Base-by-base conservation (phyloP, 2,888 invertebrate genomes). In the Trachelus stipa region DNA sequence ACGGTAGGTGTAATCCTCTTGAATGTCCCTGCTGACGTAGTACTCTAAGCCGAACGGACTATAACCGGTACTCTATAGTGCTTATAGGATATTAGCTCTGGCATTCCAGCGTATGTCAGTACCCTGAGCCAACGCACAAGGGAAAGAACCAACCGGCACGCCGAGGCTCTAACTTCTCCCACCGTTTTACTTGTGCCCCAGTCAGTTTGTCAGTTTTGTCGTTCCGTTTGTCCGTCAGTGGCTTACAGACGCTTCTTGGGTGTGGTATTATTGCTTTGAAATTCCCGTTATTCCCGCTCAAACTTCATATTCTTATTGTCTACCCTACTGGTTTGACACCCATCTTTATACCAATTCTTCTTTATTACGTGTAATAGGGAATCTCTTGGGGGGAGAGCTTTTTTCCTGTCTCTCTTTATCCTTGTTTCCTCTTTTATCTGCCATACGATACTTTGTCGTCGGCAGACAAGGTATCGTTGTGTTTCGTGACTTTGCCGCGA, bases 231-330 rank as follows among this genome's bases (percentile, higher is more conserved):
- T 73, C 56, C 73, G 79, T 81, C 81, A 80, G 81, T 81, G 76
- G 76, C 77, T 81, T 77, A 76, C 74, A 80, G 80, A 74, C 56
- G 78, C 34, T 76, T 77, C 76, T 31, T 76, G 80, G 77, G 81
- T 76, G 78, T 74, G 81, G 79, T 77, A 78, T 78, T 74, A 73
- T 23, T 23, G 3, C 31, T 15, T 34, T 31, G 15, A 23, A 11
- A 31, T 34, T 74, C 68, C 69, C 74, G 23, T 74, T 56, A 56
- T 9, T 56, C 56, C 56, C 23, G 6, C 56, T 56, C 2, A 23
- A 56, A 56, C 56, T 23, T 56, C 6, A 9, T 23, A 23, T 56
- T 23, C 56, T 9, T 23, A 23, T 23, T 56, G 23, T 23, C 56
- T 56, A 56, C 23, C 23, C 56, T 56, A 23, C 23, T 56, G 9